Evolutionary conservation across 2,888 invertebrate genomes (phyloP).

Genomic region (Chloroclystis v-ata): DNA sequence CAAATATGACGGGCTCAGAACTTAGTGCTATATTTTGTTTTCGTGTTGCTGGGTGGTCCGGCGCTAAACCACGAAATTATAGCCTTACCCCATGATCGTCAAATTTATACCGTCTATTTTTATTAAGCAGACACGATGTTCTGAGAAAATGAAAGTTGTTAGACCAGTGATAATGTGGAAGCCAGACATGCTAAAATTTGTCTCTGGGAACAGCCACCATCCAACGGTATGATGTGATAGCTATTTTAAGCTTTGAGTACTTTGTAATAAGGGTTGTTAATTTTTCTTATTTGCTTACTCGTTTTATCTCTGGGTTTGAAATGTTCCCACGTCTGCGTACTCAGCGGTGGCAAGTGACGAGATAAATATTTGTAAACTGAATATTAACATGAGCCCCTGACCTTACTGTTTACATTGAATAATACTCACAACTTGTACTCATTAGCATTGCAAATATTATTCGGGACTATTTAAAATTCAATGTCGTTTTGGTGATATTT

Average conservation of each 20-base stretch:
- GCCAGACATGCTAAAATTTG: slow-evolving; percentile 56
- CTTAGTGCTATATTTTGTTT: slow-evolving; percentile 28
- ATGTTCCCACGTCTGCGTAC: slow-evolving; percentile 68
- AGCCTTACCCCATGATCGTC: slow-evolving; percentile 23
- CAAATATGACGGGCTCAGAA: slow-evolving; percentile 34
- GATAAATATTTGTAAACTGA: slow-evolving; percentile 70
- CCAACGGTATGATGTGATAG: slow-evolving; percentile 19
- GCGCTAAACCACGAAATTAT: slow-evolving; percentile 27
- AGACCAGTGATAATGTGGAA: slow-evolving; percentile 31
- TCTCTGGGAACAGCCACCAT: slow-evolving; percentile 46
- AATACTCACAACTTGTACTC: slow-evolving; percentile 21
- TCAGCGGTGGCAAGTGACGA: slow-evolving; percentile 62
- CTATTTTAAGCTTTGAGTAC: slow-evolving; percentile 21
- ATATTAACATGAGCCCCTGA: slow-evolving; percentile 44
- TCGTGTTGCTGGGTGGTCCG: slow-evolving; percentile 40
- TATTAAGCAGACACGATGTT: slow-evolving; percentile 22
- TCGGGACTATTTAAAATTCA: not conserved
- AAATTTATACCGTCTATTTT: slow-evolving; percentile 25
- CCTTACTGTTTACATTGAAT: slow-evolving; percentile 39
- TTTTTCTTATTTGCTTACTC: slow-evolving; percentile 20
- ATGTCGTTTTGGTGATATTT: not conserved
- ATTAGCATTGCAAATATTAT: slow-evolving; percentile 27
- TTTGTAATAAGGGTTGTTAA: slow-evolving; percentile 22
- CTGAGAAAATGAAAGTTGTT: slow-evolving; percentile 46
- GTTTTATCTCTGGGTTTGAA: slow-evolving; percentile 26